phyloP scores from a whole-genome alignment of 1,140 invertebrate genomes.

The Brachionus asplanchnoidis region DNA sequence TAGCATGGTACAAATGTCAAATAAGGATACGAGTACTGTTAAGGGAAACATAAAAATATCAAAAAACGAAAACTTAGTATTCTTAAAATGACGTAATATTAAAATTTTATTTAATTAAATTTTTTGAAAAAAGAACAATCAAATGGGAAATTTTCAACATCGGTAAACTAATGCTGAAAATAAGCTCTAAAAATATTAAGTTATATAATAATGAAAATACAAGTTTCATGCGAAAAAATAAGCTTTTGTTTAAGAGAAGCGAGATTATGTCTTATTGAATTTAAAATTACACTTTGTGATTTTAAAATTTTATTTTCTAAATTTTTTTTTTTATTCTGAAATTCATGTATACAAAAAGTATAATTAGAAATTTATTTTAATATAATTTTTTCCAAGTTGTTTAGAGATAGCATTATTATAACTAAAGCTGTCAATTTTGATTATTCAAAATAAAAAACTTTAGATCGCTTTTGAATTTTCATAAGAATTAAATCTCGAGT shows the following conservation, averaged over 20 bases:
- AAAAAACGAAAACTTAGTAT: background rate
- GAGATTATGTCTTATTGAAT: background rate
- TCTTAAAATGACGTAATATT: background rate
- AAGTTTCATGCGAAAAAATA: background rate
- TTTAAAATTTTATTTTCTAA: background rate
- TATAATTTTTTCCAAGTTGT: too few relatives aligned
- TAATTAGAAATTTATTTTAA: too few relatives aligned
- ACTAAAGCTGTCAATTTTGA: too few relatives aligned
- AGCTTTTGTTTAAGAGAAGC: background rate
- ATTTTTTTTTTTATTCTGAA: background rate
- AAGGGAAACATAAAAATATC: background rate
- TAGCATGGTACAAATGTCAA: background rate
- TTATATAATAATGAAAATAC: background rate
- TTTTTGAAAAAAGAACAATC: background rate
- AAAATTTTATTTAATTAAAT: background rate
- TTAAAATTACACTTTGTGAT: background rate
- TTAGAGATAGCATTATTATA: too few relatives aligned
- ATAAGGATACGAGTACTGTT: background rate
- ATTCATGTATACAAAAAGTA: too few relatives aligned
- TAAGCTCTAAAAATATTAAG: background rate
- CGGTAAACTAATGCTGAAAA: background rate
- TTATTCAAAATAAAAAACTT: too few relatives aligned
- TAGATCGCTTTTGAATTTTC: too few relatives aligned
- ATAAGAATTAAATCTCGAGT: too few relatives aligned
- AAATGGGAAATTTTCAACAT: background rate